These are phyloP conservation scores for Pollimyrus isidori DNA, from an alignment of 2,113 vertebrate genomes.

Conservation along the genomic window DNA sequence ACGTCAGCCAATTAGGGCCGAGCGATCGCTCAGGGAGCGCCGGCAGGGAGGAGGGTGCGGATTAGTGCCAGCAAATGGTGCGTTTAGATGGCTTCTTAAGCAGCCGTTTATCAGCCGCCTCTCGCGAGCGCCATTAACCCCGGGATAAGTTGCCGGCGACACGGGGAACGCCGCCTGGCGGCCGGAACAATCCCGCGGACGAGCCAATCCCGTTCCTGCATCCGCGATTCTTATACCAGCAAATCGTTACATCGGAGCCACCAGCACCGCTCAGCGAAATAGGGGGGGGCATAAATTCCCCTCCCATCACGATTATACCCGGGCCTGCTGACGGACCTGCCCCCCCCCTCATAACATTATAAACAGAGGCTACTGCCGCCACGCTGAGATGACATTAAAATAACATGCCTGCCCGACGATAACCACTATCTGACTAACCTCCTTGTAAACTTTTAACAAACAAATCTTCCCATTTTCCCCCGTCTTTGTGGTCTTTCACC, in stretches of 20 bases:
- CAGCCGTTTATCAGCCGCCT: constrained; percentile 27
- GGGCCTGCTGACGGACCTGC: neutral
- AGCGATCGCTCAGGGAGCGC: constrained; percentile 15
- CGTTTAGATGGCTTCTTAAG: constrained; percentile 32
- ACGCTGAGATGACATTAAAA: neutral
- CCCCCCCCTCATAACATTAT: neutral
- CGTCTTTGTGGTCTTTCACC: neutral
- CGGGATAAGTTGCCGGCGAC: neutral
- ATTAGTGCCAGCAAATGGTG: constrained; percentile 29
- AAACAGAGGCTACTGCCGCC: neutral
- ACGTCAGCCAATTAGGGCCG: constrained; percentile 30
- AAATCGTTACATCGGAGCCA: neutral
- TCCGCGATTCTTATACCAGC: neutral
- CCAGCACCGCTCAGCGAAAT: neutral
- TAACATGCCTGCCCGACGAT: neutral
- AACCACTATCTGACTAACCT: neutral
- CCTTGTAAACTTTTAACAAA: neutral
- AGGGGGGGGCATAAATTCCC: neutral
- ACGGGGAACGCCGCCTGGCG: too few species aligned
- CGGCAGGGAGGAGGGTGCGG: neutral
- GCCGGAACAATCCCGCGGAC: too few species aligned
- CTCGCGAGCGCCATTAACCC: constrained; percentile 2
- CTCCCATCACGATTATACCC: neutral
- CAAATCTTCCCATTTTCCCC: neutral
- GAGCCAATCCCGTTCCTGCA: neutral